phyloP scores from a whole-genome alignment of 2,797 vertebrate genomes.

The Pangasius krempfi region DNA sequence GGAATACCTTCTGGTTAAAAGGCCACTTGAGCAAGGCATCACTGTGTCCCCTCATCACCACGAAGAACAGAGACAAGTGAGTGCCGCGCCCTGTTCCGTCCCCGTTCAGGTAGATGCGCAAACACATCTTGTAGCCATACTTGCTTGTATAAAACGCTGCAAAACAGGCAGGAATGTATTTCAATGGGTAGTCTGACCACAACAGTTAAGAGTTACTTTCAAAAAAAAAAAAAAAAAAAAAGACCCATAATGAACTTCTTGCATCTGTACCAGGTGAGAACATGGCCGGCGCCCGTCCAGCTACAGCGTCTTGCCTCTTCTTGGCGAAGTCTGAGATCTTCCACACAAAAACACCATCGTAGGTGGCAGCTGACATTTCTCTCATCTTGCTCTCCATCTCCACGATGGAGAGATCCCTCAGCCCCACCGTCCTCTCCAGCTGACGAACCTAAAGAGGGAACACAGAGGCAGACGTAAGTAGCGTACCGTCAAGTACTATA shows the following conservation, averaged over 20 bases:
- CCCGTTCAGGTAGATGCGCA: constrained; percentile 93
- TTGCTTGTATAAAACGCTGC: constrained; percentile 97
- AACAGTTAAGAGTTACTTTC: not conserved
- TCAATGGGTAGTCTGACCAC: not conserved
- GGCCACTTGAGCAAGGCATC: constrained; percentile 96
- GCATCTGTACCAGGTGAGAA: constrained; percentile 89
- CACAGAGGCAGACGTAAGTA: not conserved
- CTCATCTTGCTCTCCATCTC: constrained; percentile 92
- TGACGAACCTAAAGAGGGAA: constrained; percentile 84
- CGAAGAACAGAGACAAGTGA: constrained; percentile 95
- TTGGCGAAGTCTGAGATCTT: constrained; percentile 92
- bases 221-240: not conserved
- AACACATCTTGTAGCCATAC: constrained; percentile 98
- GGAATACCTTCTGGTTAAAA: constrained; percentile 94
- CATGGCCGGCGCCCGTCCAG: constrained; percentile 90
- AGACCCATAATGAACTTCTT: not conserved
- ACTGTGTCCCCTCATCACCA: constrained; percentile 94
- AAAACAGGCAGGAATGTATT: constrained; percentile 51
- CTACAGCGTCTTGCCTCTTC: constrained; percentile 92
- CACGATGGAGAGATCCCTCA: constrained; percentile 91
- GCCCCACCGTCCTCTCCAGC: constrained; percentile 90
- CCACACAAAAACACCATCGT: constrained; percentile 93
- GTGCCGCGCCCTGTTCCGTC: constrained; percentile 92
- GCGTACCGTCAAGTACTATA: not conserved
- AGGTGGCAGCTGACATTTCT: constrained; percentile 88